Evolutionary conservation across 2,113 vertebrate genomes (phyloP).

Genomic region (Rhegmatorhina hoffmannsi): DNA sequence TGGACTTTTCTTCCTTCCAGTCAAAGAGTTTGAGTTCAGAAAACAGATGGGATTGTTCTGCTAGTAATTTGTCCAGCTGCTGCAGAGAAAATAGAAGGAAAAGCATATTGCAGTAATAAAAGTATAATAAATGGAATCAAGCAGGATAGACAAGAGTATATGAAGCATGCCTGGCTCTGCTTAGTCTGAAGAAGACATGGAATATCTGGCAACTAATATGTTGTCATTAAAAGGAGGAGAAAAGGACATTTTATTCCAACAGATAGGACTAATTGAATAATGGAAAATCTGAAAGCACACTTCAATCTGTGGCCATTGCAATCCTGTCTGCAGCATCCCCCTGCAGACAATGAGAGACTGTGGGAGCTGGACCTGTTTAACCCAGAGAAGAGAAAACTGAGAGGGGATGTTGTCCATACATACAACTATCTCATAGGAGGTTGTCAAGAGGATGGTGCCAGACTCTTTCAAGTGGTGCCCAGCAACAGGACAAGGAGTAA

Average conservation of each 20-base stretch:
- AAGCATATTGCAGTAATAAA: slow-evolving; percentile 41
- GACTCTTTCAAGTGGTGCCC: background rate
- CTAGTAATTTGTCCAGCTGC: slow-evolving; percentile 82
- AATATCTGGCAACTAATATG: background rate
- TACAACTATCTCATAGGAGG: background rate
- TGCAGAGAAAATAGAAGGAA: slow-evolving; percentile 59
- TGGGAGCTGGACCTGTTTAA: background rate
- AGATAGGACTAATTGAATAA: background rate
- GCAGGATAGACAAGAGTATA: slow-evolving; percentile 10
- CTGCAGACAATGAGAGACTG: background rate
- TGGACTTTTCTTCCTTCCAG: slow-evolving; percentile 27
- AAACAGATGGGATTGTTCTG: slow-evolving; percentile 78
- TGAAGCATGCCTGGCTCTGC: slow-evolving; percentile 12
- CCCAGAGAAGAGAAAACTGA: background rate
- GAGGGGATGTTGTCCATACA: background rate
- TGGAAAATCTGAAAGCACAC: background rate
- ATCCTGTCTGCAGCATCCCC: background rate
- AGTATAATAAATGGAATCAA: slow-evolving; percentile 38
- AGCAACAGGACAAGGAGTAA: background rate
- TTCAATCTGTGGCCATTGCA: background rate
- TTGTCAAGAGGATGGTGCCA: background rate
- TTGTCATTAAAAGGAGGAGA: background rate
- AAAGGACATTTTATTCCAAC: background rate
- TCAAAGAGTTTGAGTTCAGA: slow-evolving; percentile 65
- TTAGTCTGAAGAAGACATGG: background rate